A percentile compares a stretch with the other conserved stretches of the same genome.
Evolutionary conservation across 2,888 invertebrate genomes (phyloP).

Genomic region (Hymenopus coronatus): DNA sequence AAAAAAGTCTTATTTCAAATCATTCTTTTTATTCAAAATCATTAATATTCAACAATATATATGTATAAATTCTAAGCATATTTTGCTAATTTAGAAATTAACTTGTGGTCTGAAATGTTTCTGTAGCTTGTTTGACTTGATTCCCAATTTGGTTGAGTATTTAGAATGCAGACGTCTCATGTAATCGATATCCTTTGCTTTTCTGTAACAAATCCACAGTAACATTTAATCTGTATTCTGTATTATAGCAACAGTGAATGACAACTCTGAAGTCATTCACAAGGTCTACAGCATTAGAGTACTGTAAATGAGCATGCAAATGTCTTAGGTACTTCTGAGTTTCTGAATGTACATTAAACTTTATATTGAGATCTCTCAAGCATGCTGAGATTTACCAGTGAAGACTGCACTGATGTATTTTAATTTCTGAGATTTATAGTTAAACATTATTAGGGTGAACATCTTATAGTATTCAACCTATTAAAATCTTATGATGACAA

Average conservation of each 20-base stretch:
- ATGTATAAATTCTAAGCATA: background rate
- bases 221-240: background rate
- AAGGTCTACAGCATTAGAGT: background rate
- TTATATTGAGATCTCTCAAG: too few species aligned
- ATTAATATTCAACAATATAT: background rate
- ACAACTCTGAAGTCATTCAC: background rate
- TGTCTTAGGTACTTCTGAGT: too few species aligned
- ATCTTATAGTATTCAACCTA: too few species aligned
- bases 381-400: too few species aligned
- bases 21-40: background rate
- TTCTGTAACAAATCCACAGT: slow-evolving; percentile 52
- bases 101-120: slow-evolving; percentile 78
- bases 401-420: too few species aligned
- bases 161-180: slow-evolving; percentile 79
- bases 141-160: slow-evolving; percentile 71
- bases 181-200: slow-evolving; percentile 79
- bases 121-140: slow-evolving; percentile 79
- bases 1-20: background rate
- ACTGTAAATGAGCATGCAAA: too few species aligned
- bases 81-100: slow-evolving; percentile 57
- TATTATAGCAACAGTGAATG: too few species aligned
- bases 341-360: too few species aligned
- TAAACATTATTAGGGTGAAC: too few species aligned
- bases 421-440: too few species aligned
- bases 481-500: too few species aligned